These are phyloP conservation scores for Xenotilapia caudafasciata DNA, from an alignment of 2,113 vertebrate genomes.

Conservation along the genomic window DNA sequence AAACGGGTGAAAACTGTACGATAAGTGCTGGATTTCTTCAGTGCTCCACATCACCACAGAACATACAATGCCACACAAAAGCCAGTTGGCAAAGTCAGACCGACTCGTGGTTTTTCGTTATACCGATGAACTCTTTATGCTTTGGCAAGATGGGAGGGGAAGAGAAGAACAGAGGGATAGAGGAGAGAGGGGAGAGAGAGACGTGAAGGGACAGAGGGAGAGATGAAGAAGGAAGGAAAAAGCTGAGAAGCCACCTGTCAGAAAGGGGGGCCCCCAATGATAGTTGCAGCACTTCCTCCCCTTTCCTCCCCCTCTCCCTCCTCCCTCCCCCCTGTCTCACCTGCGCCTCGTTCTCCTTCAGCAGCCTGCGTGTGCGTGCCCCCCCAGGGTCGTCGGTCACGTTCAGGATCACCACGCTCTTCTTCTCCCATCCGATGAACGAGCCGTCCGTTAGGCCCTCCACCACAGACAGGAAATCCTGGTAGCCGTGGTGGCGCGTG, in stretches of 20 bases:
- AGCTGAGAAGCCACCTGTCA: conserved; percentile 54
- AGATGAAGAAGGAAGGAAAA: conserved; percentile 67
- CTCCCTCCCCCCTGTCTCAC: conserved; percentile 74
- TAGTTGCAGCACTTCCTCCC: conserved; percentile 60
- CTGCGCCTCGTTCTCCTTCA: conserved; percentile 87
- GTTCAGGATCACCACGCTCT: conserved; percentile 87
- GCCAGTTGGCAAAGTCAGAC: background rate
- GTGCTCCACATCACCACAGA: background rate
- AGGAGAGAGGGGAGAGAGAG: conserved; percentile 66
- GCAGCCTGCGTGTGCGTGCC: conserved; percentile 77
- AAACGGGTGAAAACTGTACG: background rate
- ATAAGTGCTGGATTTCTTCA: background rate
- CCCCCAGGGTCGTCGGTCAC: conserved; percentile 83
- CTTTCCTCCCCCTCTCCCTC: conserved; percentile 50
- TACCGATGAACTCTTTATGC: conserved; percentile 22
- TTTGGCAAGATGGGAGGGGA: conserved; percentile 20
- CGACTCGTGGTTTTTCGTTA: conserved; percentile 37
- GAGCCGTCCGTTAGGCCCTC: conserved; percentile 91
- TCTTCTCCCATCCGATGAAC: conserved; percentile 94
- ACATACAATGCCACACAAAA: background rate
- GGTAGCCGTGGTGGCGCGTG: conserved; percentile 87
- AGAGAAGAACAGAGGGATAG: conserved; percentile 66
- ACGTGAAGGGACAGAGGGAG: conserved; percentile 62
- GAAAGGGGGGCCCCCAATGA: conserved; percentile 37
- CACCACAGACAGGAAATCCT: conserved; percentile 86